Evolutionary conservation across 1,140 invertebrate genomes (phyloP).

Genomic region (Leptopilina clavipes): DNA sequence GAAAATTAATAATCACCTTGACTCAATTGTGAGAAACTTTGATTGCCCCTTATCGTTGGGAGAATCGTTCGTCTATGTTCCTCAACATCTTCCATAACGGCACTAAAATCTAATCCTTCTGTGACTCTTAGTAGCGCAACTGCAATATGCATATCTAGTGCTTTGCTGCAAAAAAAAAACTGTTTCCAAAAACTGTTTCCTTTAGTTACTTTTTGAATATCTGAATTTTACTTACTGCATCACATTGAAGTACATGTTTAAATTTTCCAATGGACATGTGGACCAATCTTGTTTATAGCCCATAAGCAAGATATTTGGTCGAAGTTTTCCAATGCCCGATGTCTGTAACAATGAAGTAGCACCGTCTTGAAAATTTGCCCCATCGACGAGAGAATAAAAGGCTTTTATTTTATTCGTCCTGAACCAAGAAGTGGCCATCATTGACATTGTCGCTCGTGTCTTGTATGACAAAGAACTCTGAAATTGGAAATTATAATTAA

Average conservation of each 20-base stretch:
- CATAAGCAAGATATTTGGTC: conserved; percentile 92
- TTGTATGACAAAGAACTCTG: conserved; percentile 77
- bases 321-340: conserved; percentile 90
- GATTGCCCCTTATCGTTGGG: conserved; percentile 73
- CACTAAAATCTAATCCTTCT: conserved; percentile 86
- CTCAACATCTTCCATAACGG: conserved; percentile 77
- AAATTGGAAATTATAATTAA: not conserved
- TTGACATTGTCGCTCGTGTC: conserved; percentile 73
- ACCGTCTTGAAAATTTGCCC: conserved; percentile 84
- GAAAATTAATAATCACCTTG: conserved; percentile 72
- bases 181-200: too few relatives aligned
- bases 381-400: conserved; percentile 92
- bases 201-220: too few relatives aligned
- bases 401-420: conserved; percentile 89
- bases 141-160: conserved; percentile 93
- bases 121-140: conserved; percentile 89
- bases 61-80: conserved; percentile 59
- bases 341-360: conserved; percentile 85
- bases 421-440: conserved; percentile 87
- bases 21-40: conserved; percentile 80
- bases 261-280: conserved; percentile 80
- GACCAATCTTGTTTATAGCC: conserved; percentile 95
- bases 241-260: conserved; percentile 91
- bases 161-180: conserved; percentile 83
- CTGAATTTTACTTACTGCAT: conserved; percentile 87